phyloP scores from a whole-genome alignment of 2,888 invertebrate genomes.

The Lydus trimaculatus region DNA sequence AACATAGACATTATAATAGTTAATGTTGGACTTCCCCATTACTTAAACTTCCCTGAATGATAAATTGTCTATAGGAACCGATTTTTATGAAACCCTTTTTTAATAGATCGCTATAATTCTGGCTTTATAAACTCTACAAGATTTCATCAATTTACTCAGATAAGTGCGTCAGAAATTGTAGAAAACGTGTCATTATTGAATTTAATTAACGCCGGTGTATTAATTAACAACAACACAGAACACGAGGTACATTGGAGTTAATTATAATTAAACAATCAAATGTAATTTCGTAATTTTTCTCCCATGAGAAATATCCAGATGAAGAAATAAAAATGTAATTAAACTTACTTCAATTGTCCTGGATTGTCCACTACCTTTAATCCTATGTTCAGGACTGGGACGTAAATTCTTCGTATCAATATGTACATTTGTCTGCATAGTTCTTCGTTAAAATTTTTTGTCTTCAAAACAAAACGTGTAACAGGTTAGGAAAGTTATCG shows the following conservation, averaged over 20 bases:
- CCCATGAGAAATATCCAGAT: background rate
- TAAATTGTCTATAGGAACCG: background rate
- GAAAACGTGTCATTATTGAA: no score
- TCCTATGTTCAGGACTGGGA: conserved; percentile 69
- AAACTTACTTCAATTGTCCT: conserved; percentile 65
- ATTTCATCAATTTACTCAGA: no score
- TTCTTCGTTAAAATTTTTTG: conserved; percentile 24
- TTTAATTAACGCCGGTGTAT: background rate
- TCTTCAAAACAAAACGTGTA: conserved; percentile 31
- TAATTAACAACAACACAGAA: background rate
- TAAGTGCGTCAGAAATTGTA: no score
- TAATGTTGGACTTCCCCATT: background rate
- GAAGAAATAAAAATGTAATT: background rate
- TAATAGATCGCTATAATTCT: no score
- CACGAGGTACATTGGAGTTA: background rate
- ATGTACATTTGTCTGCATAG: conserved; percentile 79
- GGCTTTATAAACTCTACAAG: no score
- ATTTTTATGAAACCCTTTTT: background rate
- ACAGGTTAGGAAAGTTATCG: conserved; percentile 39
- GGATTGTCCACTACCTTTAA: conserved; percentile 61
- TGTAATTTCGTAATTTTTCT: background rate
- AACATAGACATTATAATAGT: background rate
- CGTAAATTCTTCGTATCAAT: conserved; percentile 74
- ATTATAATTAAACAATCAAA: background rate
- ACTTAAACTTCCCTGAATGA: background rate